A percentile compares a stretch with the other conserved stretches of the same genome.
Evolutionary conservation across 2,888 invertebrate species (phyloP).

Genomic region (Drosophila lutescens): DNA sequence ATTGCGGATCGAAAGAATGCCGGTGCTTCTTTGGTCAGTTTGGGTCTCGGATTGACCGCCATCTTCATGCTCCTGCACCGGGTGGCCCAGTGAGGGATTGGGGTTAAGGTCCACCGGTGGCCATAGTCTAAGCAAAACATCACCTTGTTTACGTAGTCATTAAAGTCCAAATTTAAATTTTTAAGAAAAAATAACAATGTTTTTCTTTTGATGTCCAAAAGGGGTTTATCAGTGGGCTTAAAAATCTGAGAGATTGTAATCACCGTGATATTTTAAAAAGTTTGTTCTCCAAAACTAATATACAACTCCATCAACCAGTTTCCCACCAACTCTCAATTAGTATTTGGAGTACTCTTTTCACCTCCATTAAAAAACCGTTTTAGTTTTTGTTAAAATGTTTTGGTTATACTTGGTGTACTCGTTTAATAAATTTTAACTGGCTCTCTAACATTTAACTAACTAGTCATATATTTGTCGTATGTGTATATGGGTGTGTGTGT

Average conservation of each 20-base stretch:
- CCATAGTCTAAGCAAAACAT: slow-evolving; percentile 34
- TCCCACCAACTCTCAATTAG: too few species aligned
- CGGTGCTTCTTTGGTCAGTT: slow-evolving; percentile 36
- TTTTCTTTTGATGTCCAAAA: not conserved
- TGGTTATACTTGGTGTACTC: slow-evolving; percentile 51
- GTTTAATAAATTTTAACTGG: slow-evolving; percentile 67
- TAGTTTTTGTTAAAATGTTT: slow-evolving; percentile 43
- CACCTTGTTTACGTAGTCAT: slow-evolving; percentile 33
- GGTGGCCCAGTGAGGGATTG: slow-evolving; percentile 39
- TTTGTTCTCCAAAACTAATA: too few species aligned
- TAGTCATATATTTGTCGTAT: slow-evolving; percentile 49
- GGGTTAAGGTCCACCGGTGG: slow-evolving; percentile 1
- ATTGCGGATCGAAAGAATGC: slow-evolving; percentile 73
- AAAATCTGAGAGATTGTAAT: too few species aligned
- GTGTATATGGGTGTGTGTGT: slow-evolving; percentile 43
- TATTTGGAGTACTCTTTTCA: too few species aligned
- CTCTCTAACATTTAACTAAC: slow-evolving; percentile 76
- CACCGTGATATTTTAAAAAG: too few species aligned
- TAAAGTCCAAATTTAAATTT: slow-evolving; percentile 37
- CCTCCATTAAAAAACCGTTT: not conserved
- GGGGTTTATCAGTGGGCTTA: too few species aligned
- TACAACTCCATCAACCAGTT: too few species aligned
- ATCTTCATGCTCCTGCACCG: slow-evolving; percentile 45
- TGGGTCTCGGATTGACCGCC: slow-evolving; percentile 40
- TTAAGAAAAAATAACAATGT: not conserved